Percentiles rank a stretch among this genome's conserved stretches.
phyloP scores from a whole-genome alignment of 2,797 vertebrate genomes.

The Phaenicophaeus curvirostris region DNA sequence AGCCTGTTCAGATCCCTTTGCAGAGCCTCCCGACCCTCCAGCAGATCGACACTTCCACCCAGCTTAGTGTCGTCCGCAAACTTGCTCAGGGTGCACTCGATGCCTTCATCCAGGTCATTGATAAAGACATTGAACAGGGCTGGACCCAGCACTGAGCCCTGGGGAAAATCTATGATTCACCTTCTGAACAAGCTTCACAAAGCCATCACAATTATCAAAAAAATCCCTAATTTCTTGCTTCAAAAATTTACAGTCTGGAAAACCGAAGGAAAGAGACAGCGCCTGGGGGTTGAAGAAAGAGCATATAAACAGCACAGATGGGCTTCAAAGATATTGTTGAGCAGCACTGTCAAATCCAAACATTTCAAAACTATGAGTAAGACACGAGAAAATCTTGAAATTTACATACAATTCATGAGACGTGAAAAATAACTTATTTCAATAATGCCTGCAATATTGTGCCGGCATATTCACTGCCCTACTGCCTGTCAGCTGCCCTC shows the following conservation, averaged over 20 bases:
- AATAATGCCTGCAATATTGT: not conserved
- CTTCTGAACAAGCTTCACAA: slow-evolving; percentile 14
- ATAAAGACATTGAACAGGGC: no score
- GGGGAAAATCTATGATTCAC: slow-evolving; percentile 53
- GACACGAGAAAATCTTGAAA: slow-evolving; percentile 43
- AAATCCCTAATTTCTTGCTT: slow-evolving; percentile 49
- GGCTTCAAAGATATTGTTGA: slow-evolving; percentile 50
- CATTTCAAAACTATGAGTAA: slow-evolving; percentile 60
- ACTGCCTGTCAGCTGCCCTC: not conserved
- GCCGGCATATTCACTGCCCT: not conserved
- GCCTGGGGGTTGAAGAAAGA: slow-evolving; percentile 39
- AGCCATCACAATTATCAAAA: slow-evolving; percentile 42
- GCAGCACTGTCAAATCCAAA: slow-evolving; percentile 12
- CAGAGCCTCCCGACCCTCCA: no score
- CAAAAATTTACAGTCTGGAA: slow-evolving; percentile 32
- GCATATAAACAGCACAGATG: slow-evolving; percentile 45
- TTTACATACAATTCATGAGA: slow-evolving; percentile 50
- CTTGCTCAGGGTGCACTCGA: no score
- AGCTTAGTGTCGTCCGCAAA: no score
- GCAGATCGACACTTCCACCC: no score
- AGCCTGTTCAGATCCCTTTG: no score
- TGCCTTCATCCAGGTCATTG: no score
- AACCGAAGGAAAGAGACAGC: slow-evolving; percentile 53
- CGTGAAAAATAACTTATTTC: slow-evolving; percentile 42
- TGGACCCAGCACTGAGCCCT: no score